Percentiles rank a stretch among this genome's conserved stretches.
Conservation (phyloP, 2,797 vertebrate genomes). For the Semaprochilodus insignis region DNA sequence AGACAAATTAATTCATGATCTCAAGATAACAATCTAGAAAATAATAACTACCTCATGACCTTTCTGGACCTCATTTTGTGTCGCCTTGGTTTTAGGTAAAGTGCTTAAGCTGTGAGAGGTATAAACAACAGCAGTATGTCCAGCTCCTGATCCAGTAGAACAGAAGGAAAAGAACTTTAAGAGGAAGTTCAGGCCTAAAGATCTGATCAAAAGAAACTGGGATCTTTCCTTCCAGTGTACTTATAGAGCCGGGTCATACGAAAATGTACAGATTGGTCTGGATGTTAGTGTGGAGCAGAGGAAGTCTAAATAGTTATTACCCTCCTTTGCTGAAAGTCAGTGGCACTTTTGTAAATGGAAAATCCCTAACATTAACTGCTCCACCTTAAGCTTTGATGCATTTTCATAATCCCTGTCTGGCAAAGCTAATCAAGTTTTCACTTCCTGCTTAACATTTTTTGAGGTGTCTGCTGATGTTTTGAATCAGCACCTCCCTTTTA, state of each 20-base stretch:
- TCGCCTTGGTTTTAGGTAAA: too few relatives aligned
- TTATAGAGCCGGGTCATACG: neutral
- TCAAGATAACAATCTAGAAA: too few relatives aligned
- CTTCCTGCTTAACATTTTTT: constrained; percentile 19
- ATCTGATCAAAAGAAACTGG: neutral
- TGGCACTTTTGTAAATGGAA: constrained; percentile 64
- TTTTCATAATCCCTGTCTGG: constrained; percentile 13
- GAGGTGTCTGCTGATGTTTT: neutral
- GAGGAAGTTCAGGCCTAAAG: neutral
- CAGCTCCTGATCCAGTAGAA: neutral
- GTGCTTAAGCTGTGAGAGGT: neutral
- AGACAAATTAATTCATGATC: too few relatives aligned
- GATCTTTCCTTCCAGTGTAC: neutral
- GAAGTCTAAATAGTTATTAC: neutral
- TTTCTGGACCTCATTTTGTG: neutral
- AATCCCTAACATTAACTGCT: constrained; percentile 57
- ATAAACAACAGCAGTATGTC: neutral
- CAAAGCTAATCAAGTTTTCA: constrained; percentile 27
- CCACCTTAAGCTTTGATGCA: constrained; percentile 56
- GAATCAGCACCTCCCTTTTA: neutral
- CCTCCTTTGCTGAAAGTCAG: constrained; percentile 48
- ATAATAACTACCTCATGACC: too few relatives aligned
- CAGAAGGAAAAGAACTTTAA: neutral
- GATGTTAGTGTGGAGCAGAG: neutral
- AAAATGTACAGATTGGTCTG: neutral